phyloP scores from a whole-genome alignment of 1,140 invertebrate species.

The Euglossa dilemma region DNA sequence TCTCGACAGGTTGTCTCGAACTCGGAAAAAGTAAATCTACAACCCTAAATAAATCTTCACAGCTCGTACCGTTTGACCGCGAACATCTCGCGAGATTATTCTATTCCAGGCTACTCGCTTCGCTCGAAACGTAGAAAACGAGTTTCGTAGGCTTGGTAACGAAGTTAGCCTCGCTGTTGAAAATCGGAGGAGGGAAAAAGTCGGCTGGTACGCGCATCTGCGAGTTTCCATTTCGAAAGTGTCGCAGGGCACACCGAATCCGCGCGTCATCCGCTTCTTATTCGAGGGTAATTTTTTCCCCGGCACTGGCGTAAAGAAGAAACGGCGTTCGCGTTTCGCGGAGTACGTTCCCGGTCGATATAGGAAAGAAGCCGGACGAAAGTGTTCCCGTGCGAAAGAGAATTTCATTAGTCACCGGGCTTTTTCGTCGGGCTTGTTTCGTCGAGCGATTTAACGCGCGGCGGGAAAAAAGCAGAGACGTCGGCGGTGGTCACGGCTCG shows the following conservation, averaged over 20 bases:
- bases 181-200: no score
- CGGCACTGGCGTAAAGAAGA: not conserved
- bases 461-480: constrained; percentile 40
- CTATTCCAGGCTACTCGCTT: no score
- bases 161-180: no score
- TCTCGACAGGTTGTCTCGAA: not conserved
- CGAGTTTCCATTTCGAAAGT: no score
- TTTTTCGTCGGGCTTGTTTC: constrained; percentile 45
- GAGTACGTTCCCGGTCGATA: not conserved
- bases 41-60: no score
- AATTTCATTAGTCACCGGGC: constrained; percentile 53
- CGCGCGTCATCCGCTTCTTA: not conserved
- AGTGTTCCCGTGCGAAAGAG: constrained; percentile 33
- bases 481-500: constrained; percentile 46
- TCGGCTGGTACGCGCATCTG: no score
- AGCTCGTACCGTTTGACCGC: no score
- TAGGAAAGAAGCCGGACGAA: constrained; percentile 38
- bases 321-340: constrained; percentile 2
- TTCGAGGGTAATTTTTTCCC: not conserved
- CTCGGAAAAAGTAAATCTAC: not conserved
- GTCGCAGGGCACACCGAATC: not conserved
- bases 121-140: no score
- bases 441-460: constrained; percentile 36
- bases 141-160: no score
- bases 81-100: no score